Conservation (phyloP, 2,888 invertebrate species). For the Cremastobaeus sp. region DNA sequence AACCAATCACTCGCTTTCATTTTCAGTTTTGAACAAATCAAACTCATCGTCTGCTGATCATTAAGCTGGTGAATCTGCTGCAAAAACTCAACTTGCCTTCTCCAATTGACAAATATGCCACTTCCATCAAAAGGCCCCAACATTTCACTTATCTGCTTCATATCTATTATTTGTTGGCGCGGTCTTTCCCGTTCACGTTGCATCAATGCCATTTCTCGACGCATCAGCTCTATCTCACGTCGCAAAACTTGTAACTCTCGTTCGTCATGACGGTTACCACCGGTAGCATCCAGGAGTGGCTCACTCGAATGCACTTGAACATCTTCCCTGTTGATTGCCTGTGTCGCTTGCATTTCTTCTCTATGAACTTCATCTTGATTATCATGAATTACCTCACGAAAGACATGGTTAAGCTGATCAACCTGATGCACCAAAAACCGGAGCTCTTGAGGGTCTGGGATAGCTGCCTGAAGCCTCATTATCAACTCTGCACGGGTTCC, state of each 20-base stretch:
- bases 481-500: background rate
- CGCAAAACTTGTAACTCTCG: constrained; percentile 2
- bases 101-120: constrained; percentile 8
- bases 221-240: background rate
- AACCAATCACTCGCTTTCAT: constrained; percentile 22
- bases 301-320: too few relatives aligned
- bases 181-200: background rate
- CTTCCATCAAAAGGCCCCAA: constrained; percentile 6
- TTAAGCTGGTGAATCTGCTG: background rate
- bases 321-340: too few relatives aligned
- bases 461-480: background rate
- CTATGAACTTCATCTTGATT: too few relatives aligned
- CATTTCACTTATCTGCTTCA: background rate
- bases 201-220: constrained; percentile 5
- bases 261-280: background rate
- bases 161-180: background rate
- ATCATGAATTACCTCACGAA: background rate
- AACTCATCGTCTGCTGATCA: background rate
- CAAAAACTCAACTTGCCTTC: constrained; percentile 20
- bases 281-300: background rate
- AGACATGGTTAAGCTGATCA: background rate
- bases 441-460: background rate
- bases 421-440: too few relatives aligned
- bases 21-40: constrained; percentile 14
- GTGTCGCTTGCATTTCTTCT: too few relatives aligned